phyloP scores from a whole-genome alignment of 2,797 vertebrate genomes.

The Megalops cyprinoides region DNA sequence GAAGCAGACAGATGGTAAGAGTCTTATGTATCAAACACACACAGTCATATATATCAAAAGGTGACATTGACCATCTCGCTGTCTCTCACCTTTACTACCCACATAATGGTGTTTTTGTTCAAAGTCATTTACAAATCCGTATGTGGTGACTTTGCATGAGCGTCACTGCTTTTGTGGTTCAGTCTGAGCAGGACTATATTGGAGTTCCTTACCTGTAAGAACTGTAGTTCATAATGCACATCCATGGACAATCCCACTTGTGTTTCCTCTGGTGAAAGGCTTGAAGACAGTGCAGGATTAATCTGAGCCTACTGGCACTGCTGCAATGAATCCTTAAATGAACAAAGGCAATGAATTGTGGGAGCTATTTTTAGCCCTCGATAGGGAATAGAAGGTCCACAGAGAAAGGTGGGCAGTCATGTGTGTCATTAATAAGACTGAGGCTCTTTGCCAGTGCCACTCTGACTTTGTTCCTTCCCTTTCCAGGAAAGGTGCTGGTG shows the following conservation, averaged over 20 bases:
- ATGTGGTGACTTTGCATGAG: neutral
- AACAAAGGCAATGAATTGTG: constrained; percentile 66
- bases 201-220: constrained; percentile 66
- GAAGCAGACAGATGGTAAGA: constrained; percentile 45
- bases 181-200: constrained; percentile 38
- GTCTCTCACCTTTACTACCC: neutral
- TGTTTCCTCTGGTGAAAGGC: constrained; percentile 57
- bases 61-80: neutral
- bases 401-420: constrained; percentile 64
- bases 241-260: constrained; percentile 56
- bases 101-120: constrained; percentile 37
- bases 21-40: constrained; percentile 34
- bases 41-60: constrained; percentile 27
- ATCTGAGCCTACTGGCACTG: constrained; percentile 48
- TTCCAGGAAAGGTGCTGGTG: constrained; percentile 89
- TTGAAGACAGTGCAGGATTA: constrained; percentile 53
- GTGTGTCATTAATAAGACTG: constrained; percentile 73
- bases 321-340: constrained; percentile 63
- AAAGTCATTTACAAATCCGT: constrained; percentile 52
- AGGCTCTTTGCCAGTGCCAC: constrained; percentile 59
- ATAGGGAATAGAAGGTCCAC: constrained; percentile 55
- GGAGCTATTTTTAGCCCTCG: constrained; percentile 67
- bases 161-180: neutral
- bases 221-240: constrained; percentile 60
- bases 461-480: constrained; percentile 48